A percentile compares a stretch with the other conserved stretches of the same genome.
Evolutionary conservation across 2,888 invertebrate species (phyloP).

Genomic region (Falcaria lacertinaria): DNA sequence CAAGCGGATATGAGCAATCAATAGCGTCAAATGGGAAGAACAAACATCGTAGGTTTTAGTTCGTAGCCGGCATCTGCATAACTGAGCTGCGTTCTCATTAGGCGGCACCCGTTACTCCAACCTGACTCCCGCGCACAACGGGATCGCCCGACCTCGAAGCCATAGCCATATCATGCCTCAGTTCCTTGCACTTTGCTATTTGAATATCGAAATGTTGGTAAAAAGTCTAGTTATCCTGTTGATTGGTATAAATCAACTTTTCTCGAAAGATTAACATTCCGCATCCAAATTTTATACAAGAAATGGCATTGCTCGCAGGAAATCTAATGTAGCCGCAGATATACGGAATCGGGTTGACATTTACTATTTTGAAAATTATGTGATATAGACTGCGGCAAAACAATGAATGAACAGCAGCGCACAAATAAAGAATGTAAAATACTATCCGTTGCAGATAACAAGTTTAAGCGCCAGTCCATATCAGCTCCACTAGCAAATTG

Average conservation of each 20-base stretch:
- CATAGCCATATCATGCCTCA: background rate
- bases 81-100: constrained; percentile 73
- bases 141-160: constrained; percentile 36
- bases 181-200: constrained; percentile 25
- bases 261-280: too few species aligned
- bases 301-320: too few species aligned
- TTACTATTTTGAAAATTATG: too few species aligned
- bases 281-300: too few species aligned
- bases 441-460: background rate
- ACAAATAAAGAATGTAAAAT: background rate
- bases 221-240: background rate
- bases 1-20: constrained; percentile 1
- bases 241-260: background rate
- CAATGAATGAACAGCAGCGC: background rate
- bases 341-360: too few species aligned
- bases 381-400: background rate
- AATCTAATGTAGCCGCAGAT: too few species aligned
- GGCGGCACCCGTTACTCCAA: constrained; percentile 67
- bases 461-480: background rate
- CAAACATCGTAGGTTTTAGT: constrained; percentile 1
- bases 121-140: constrained; percentile 56
- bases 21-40: background rate
- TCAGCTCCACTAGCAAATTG: background rate
- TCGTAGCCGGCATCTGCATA: constrained; percentile 58
- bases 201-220: constrained; percentile 28